These are phyloP conservation scores for Latrodectus elegans DNA, from an alignment of 2,888 invertebrate species.

Conservation along the genomic window DNA sequence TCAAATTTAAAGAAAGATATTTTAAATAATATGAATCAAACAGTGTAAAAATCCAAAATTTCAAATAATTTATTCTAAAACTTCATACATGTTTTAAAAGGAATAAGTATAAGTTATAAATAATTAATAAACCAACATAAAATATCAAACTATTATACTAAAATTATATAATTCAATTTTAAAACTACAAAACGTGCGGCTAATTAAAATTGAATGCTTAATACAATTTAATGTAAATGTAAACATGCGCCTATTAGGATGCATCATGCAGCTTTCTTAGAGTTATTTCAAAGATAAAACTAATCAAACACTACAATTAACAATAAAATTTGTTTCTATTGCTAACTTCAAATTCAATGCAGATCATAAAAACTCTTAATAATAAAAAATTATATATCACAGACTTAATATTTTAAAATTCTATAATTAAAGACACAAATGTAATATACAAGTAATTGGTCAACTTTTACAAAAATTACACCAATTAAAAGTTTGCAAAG, in stretches of 20 bases:
- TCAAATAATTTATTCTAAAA: background rate
- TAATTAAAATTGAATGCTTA: background rate
- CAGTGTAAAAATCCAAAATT: background rate
- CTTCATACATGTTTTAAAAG: background rate
- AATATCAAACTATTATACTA: conserved; percentile 6
- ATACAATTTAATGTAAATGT: background rate
- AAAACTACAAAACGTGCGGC: background rate
- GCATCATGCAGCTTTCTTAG: conserved; percentile 34
- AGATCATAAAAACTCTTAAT: background rate
- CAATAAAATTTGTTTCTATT: background rate
- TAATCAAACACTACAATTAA: background rate
- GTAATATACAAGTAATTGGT: background rate
- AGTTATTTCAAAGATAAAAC: conserved; percentile 10
- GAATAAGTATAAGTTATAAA: background rate
- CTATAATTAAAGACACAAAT: background rate
- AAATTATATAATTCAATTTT: background rate
- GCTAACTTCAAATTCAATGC: background rate
- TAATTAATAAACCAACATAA: background rate
- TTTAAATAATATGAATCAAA: background rate
- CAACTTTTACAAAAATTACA: conserved; percentile 59
- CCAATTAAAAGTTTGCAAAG: conserved; percentile 56
- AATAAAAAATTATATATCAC: background rate
- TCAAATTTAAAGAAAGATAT: conserved; percentile 10
- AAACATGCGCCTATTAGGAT: conserved; percentile 36
- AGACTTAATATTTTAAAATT: background rate